phyloP scores from a whole-genome alignment of 1,140 invertebrate genomes.

The Drosophila funebris region DNA sequence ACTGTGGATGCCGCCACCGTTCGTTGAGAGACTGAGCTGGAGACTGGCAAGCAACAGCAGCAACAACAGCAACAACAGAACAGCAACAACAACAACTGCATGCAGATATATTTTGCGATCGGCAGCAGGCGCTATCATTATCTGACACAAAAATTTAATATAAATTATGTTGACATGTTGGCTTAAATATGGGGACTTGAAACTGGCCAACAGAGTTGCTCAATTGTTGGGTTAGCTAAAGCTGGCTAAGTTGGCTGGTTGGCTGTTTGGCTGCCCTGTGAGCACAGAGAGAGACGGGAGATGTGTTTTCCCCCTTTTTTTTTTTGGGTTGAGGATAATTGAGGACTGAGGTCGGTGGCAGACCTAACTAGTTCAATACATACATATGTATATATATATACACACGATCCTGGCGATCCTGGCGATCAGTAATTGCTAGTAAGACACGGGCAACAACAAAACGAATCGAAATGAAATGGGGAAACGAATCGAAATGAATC shows the following conservation, averaged over 20 bases:
- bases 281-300: too few relatives aligned
- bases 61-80: slow-evolving; percentile 1
- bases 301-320: too few relatives aligned
- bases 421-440: slow-evolving; percentile 61
- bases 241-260: too few relatives aligned
- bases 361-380: slow-evolving; percentile 68
- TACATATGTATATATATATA: too few relatives aligned
- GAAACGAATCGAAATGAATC: slow-evolving; percentile 5
- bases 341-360: slow-evolving; percentile 3
- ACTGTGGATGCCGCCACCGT: slow-evolving; percentile 33
- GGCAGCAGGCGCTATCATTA: slow-evolving; percentile 80
- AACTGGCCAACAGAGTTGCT: slow-evolving; percentile 14
- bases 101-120: slow-evolving; percentile 45
- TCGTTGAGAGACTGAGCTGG: slow-evolving; percentile 6
- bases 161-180: slow-evolving; percentile 83
- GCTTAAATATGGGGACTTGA: slow-evolving; percentile 73
- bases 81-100: slow-evolving; percentile 7
- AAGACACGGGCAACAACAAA: slow-evolving; percentile 59
- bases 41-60: not conserved
- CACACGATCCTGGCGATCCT: not conserved
- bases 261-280: too few relatives aligned
- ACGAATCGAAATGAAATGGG: slow-evolving; percentile 16
- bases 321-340: slow-evolving; percentile 4
- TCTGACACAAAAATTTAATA: slow-evolving; percentile 83
- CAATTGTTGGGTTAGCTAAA: too few relatives aligned